Evolutionary conservation across 2,888 invertebrate genomes (phyloP).

Genomic region (Himalopsyche tibetana): DNA sequence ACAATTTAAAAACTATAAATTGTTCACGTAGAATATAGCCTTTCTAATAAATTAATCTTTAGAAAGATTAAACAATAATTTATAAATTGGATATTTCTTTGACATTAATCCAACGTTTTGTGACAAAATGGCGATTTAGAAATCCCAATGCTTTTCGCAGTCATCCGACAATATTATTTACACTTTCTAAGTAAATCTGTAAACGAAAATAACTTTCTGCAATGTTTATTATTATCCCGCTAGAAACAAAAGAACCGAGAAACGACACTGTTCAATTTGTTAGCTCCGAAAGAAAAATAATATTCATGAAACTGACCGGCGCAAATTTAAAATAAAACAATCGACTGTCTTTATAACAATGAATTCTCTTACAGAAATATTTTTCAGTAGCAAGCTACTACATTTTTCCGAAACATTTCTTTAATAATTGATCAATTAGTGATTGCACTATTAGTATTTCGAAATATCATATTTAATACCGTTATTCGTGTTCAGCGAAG

Average conservation of each 20-base stretch:
- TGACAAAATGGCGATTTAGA: background rate
- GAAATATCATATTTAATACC: too few relatives aligned
- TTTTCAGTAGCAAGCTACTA: too few relatives aligned
- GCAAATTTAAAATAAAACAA: conserved; percentile 12
- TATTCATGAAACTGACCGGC: background rate
- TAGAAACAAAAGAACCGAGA: background rate
- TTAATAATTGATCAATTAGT: too few relatives aligned
- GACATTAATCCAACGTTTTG: background rate
- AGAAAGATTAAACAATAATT: too few relatives aligned
- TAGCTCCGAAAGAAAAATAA: background rate
- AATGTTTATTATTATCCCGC: conserved; percentile 4
- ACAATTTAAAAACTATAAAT: too few relatives aligned
- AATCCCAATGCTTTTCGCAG: background rate
- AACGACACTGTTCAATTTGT: background rate
- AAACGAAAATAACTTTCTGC: conserved; percentile 30
- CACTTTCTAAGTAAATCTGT: conserved; percentile 34
- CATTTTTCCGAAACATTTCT: too few relatives aligned
- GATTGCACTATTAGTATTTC: too few relatives aligned
- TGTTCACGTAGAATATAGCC: too few relatives aligned
- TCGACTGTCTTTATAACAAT: background rate
- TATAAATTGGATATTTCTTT: background rate
- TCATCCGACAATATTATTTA: background rate
- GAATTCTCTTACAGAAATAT: too few relatives aligned
- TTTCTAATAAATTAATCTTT: too few relatives aligned
- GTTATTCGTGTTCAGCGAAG: too few relatives aligned